Evolutionary conservation across 2,113 vertebrate genomes (phyloP), one percentile per base, ranked within the genome.

Genomic region (Phoxinus phoxinus): DNA sequence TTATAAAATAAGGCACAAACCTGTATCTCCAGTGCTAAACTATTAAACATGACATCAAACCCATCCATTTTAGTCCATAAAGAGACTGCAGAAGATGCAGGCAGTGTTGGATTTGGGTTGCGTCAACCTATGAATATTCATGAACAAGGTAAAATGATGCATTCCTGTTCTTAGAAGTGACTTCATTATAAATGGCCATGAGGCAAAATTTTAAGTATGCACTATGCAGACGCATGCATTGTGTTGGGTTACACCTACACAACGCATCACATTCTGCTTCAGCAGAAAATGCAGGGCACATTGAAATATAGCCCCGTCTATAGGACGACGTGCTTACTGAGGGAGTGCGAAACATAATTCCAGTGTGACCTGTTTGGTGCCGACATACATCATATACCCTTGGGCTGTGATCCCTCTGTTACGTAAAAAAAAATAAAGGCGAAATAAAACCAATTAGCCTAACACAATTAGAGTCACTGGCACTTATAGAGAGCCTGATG

Each of bases 191-290:
- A 81, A 73, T 81, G 32, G 53, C 85, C 51, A 69, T 61, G 51
- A 63, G 37, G 77, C 69, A 58, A 51, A 19, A 87, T 90, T 87
- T 92, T 90, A 79, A 59, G 32, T 58, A 58, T 86, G 87, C 89
- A 84, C 90, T 82, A 63, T 90, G 91, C 91, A 93, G 87, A 89
- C 86, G 89, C 6, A 32, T 71, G 30, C 73, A 87, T 84, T 46
- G 93, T 91, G 92, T 95, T 88, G 88, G 88, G 92, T 94, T 95
- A 92, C 94, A 92, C 94, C 69, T 0, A 79, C 84, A 88, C 90
- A 92, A 90, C 88, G 84, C 89, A 88, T 87, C 84, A 84, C 65
- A 87, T 81, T 92, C 87, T 41, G 88, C 89, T 93, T 94, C 91
- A 91, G 92, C 90, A 91, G 87, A 90, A 93, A 91, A 82, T 67